A percentile compares a stretch with the other conserved stretches of the same genome.
These are phyloP conservation scores for Drosophila falleni DNA, from an alignment of 2,888 invertebrate genomes.

Conservation along the genomic window DNA sequence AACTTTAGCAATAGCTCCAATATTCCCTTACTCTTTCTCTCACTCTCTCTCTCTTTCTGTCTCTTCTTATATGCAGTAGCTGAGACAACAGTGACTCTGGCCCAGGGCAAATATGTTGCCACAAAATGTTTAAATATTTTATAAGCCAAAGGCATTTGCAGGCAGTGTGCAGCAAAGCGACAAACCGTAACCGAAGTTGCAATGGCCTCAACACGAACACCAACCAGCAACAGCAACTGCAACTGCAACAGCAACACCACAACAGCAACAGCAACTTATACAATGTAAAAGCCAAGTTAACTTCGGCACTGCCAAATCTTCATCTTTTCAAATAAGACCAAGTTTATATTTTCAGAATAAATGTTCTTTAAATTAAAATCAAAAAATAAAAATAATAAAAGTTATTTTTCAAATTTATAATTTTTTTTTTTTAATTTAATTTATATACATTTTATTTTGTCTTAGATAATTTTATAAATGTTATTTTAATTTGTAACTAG, in stretches of 20 bases:
- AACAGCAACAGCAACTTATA: constrained; percentile 28
- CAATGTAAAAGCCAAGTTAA: constrained; percentile 32
- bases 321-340: no score
- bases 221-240: constrained; percentile 35
- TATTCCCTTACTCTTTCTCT: neutral
- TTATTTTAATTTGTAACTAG: no score
- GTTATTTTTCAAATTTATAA: no score
- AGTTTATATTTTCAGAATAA: no score
- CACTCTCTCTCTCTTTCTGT: neutral
- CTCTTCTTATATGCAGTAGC: constrained; percentile 9
- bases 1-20: constrained; percentile 38
- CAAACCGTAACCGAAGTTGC: constrained; percentile 66
- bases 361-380: no score
- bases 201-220: constrained; percentile 37
- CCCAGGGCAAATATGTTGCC: constrained; percentile 72
- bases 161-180: constrained; percentile 58
- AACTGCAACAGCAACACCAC: constrained; percentile 31
- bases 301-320: constrained; percentile 55
- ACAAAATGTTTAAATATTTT: constrained; percentile 80
- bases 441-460: no score
- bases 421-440: no score
- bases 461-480: no score
- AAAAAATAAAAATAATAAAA: no score
- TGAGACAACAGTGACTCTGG: constrained; percentile 21
- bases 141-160: constrained; percentile 70